phyloP scores from a whole-genome alignment of 2,888 invertebrate species.

The Lycaena phlaeas region DNA sequence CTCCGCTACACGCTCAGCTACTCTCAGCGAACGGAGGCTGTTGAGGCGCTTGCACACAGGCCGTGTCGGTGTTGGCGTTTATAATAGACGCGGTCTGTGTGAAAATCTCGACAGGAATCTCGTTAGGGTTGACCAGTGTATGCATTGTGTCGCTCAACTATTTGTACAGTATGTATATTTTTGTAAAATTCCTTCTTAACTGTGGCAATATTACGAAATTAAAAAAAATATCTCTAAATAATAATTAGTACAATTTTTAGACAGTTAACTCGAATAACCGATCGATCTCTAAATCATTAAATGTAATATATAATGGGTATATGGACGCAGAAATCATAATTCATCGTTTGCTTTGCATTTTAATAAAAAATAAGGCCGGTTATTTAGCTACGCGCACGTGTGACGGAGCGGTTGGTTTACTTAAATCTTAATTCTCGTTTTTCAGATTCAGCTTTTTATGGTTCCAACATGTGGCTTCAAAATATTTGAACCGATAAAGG shows the following conservation, averaged over 20 bases:
- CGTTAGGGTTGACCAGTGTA: conserved; percentile 40
- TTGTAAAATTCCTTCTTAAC: conserved; percentile 67
- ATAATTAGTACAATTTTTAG: conserved; percentile 63
- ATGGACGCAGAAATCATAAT: background rate
- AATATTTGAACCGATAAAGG: no score
- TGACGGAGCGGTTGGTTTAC: conserved; percentile 8
- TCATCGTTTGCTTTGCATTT: background rate
- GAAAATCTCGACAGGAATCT: conserved; percentile 12
- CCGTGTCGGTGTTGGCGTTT: conserved; percentile 7
- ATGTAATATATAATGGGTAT: conserved; percentile 6
- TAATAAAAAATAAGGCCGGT: background rate
- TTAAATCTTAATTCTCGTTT: no score
- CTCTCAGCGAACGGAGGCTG: background rate
- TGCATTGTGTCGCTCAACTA: conserved; percentile 56
- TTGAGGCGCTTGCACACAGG: background rate
- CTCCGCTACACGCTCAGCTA: background rate
- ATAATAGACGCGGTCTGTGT: conserved; percentile 12
- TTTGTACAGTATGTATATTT: conserved; percentile 71
- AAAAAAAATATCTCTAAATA: conserved; percentile 56
- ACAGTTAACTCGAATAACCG: conserved; percentile 18
- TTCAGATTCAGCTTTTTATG: no score
- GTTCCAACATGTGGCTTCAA: no score
- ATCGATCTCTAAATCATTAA: conserved; percentile 16
- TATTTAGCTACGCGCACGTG: background rate
- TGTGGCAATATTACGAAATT: conserved; percentile 65